A percentile compares a stretch with the other conserved stretches of the same genome.
Conservation (phyloP, 2,797 vertebrate species). For the Labroides dimidiatus region DNA sequence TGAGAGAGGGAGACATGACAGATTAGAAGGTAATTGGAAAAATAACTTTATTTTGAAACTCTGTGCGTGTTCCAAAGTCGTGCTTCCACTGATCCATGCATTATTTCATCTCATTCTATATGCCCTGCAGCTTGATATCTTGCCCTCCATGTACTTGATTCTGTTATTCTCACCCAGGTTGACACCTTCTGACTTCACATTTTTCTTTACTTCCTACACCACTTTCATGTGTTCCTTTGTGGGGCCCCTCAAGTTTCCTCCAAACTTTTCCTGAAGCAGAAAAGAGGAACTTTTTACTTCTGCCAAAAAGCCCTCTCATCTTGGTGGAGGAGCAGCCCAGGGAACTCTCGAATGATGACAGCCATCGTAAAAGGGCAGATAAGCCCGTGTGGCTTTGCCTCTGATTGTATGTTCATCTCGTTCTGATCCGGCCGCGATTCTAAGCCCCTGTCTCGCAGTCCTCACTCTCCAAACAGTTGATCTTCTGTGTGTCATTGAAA, state of each 20-base stretch:
- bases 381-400: slow-evolving; percentile 83
- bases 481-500: slow-evolving; percentile 86
- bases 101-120: slow-evolving; percentile 72
- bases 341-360: slow-evolving; percentile 81
- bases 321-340: slow-evolving; percentile 76
- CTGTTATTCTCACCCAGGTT: slow-evolving; percentile 71
- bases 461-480: slow-evolving; percentile 84
- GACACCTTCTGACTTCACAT: slow-evolving; percentile 73
- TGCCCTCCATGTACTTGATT: slow-evolving; percentile 68
- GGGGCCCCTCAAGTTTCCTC: slow-evolving; percentile 68
- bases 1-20: slow-evolving; percentile 26
- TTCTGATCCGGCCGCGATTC: slow-evolving; percentile 86
- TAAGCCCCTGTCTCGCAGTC: slow-evolving; percentile 83
- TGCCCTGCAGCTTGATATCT: slow-evolving; percentile 72
- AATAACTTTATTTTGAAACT: slow-evolving; percentile 52
- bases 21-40: slow-evolving; percentile 59
- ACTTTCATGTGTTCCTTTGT: slow-evolving; percentile 74
- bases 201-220: slow-evolving; percentile 57
- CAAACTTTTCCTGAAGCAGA: slow-evolving; percentile 74
- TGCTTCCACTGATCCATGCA: slow-evolving; percentile 64
- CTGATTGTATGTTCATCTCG: slow-evolving; percentile 85
- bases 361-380: slow-evolving; percentile 84
- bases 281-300: slow-evolving; percentile 70
- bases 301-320: slow-evolving; percentile 81
- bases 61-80: slow-evolving; percentile 59